Conservation (phyloP, 1,140 invertebrate genomes). For the Cotesia vestalis region DNA sequence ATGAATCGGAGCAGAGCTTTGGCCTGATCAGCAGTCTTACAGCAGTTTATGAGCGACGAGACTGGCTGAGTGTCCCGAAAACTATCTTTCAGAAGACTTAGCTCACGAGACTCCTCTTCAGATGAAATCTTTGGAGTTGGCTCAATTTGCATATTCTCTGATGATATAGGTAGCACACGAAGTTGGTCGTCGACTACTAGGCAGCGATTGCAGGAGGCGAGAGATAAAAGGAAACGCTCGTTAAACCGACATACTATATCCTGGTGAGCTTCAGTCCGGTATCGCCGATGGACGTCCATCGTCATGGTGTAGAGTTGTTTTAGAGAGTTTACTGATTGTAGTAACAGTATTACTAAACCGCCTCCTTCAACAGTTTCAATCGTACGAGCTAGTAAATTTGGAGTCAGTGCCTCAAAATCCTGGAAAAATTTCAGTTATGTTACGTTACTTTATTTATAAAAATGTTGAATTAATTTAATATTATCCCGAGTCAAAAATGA, state of each 20-base stretch:
- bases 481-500: too few relatives aligned
- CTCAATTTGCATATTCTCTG: constrained; percentile 82
- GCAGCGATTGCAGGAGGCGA: constrained; percentile 88
- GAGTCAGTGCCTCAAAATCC: constrained; percentile 99
- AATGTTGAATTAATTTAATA: too few relatives aligned
- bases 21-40: constrained; percentile 94
- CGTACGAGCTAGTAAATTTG: constrained; percentile 95
- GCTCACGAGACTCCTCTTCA: constrained; percentile 67
- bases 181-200: constrained; percentile 95
- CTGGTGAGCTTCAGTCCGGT: constrained; percentile 91
- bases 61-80: constrained; percentile 90
- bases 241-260: constrained; percentile 95
- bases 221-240: constrained; percentile 93
- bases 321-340: constrained; percentile 87
- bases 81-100: constrained; percentile 78
- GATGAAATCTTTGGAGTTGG: constrained; percentile 68
- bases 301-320: constrained; percentile 95
- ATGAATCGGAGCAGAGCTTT: constrained; percentile 94
- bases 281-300: constrained; percentile 98
- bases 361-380: constrained; percentile 99
- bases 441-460: too few relatives aligned
- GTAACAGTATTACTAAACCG: constrained; percentile 89
- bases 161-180: constrained; percentile 91
- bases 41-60: constrained; percentile 88
- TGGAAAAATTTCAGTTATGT: not conserved